Evolutionary conservation across 2,113 vertebrate genomes (phyloP).

Genomic region (Apaloderma vittatum): DNA sequence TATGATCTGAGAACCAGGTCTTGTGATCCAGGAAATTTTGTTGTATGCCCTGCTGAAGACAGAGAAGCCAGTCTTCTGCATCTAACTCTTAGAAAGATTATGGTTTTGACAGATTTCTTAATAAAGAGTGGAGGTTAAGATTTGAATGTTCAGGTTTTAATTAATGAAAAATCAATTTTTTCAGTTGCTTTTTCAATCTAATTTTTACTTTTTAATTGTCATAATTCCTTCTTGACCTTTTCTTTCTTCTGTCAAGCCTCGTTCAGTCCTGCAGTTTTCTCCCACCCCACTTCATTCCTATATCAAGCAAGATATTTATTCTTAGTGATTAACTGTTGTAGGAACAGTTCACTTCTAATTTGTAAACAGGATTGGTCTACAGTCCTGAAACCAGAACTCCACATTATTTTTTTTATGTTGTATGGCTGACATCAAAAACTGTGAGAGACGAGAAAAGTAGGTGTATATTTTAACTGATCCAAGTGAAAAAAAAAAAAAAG

Average conservation of each 20-base stretch:
- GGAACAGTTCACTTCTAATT: not conserved
- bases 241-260: not conserved
- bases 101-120: not conserved
- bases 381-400: not conserved
- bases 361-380: not conserved
- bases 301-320: not conserved
- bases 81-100: not conserved
- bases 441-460: not conserved
- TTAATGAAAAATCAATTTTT: not conserved
- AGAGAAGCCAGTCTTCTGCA: not conserved
- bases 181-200: not conserved
- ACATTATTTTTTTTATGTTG: not conserved
- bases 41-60: not conserved
- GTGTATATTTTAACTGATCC: not conserved
- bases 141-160: not conserved
- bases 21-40: not conserved
- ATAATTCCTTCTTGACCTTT: not conserved
- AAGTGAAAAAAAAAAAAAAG: not conserved
- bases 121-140: not conserved
- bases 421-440: not conserved
- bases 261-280: not conserved
- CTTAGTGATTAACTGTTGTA: not conserved
- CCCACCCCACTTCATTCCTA: not conserved
- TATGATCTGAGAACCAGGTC: not conserved
- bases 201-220: not conserved